Evolutionary conservation across 2,113 vertebrate species (phyloP).

Genomic region (Podilymbus podiceps): DNA sequence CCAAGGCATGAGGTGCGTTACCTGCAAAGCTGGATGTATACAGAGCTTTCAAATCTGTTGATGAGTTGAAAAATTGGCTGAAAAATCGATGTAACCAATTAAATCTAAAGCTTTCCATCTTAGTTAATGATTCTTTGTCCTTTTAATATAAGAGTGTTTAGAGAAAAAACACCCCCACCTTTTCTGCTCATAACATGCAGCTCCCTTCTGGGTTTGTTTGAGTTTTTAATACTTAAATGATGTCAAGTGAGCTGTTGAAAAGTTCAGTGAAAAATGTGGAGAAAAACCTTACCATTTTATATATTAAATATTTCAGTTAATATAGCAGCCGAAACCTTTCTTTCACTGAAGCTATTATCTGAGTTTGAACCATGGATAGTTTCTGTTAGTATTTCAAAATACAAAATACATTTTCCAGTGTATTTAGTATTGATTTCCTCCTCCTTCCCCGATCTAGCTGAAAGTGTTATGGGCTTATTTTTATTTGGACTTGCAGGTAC

Average conservation of each 20-base stretch:
- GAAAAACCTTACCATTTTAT: background rate
- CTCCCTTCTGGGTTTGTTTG: background rate
- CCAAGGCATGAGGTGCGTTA: background rate
- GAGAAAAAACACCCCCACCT: background rate
- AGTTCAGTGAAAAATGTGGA: background rate
- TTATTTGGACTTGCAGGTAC: conserved; percentile 35
- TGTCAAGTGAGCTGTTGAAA: background rate
- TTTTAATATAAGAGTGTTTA: background rate
- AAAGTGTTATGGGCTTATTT: conserved; percentile 35
- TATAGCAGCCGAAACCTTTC: background rate
- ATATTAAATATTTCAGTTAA: background rate
- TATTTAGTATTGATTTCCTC: conserved; percentile 54
- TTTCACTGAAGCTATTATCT: background rate
- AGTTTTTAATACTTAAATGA: background rate
- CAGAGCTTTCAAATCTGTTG: background rate
- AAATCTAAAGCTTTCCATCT: background rate
- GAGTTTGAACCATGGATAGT: background rate
- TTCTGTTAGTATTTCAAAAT: conserved; percentile 31
- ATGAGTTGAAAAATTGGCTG: background rate
- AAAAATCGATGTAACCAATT: background rate
- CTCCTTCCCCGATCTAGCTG: background rate
- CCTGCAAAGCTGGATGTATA: background rate
- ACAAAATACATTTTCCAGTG: conserved; percentile 25
- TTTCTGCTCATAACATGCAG: background rate
- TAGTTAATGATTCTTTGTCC: background rate